Percentiles rank a stretch among this genome's conserved stretches.
These are phyloP conservation scores for Adoxophyes honmai DNA, from an alignment of 1,140 invertebrate species.

Conservation along the genomic window DNA sequence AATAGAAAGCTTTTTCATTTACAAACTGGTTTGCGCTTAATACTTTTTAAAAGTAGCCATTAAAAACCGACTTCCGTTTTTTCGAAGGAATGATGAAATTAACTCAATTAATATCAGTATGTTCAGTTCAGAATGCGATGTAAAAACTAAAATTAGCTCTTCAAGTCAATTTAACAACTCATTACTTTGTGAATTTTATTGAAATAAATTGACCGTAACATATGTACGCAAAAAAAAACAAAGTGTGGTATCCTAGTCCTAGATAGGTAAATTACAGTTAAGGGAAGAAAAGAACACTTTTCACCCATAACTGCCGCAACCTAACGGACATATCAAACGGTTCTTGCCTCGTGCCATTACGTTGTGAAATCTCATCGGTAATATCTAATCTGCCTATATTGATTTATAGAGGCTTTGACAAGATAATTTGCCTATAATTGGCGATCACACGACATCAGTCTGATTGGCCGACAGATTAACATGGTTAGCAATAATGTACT, in stretches of 20 bases:
- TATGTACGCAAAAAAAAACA: no score
- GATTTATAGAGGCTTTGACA: conserved; percentile 36
- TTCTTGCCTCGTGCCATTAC: no score
- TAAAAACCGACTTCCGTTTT: conserved; percentile 61
- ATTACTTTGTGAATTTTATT: no score
- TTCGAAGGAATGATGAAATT: conserved; percentile 31
- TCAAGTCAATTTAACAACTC: neutral
- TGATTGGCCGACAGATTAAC: conserved; percentile 5
- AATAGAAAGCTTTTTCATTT: conserved; percentile 40
- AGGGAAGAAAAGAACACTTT: no score
- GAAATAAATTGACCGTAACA: no score
- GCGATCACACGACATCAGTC: conserved; percentile 6
- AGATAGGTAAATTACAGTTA: no score
- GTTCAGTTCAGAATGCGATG: neutral
- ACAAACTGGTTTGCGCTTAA: neutral
- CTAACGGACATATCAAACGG: no score
- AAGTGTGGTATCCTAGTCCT: no score
- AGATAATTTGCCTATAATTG: conserved; percentile 30
- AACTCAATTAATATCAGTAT: conserved; percentile 8
- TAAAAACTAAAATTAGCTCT: conserved; percentile 2
- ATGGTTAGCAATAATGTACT: neutral
- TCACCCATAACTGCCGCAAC: no score
- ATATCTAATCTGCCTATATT: conserved; percentile 17
- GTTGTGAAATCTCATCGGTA: no score
- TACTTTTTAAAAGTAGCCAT: conserved; percentile 23